A percentile compares a stretch with the other conserved stretches of the same genome.
Conservation (phyloP, 2,113 vertebrate species). For the Phalacrocorax aristotelis region DNA sequence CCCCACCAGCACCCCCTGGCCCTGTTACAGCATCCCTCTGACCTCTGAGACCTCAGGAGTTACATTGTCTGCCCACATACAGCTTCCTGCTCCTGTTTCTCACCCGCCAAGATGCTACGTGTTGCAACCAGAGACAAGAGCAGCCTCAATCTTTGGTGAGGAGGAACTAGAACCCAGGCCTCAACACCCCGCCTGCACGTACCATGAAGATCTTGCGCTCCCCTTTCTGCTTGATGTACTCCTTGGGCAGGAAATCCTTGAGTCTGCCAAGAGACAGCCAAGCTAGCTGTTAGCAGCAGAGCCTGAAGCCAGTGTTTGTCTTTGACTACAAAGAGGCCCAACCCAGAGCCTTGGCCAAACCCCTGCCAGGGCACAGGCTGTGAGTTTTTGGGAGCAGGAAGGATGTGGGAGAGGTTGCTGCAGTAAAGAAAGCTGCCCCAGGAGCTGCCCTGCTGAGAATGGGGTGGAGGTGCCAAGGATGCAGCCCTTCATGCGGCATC, state of each 20-base stretch:
- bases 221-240: conserved; percentile 97
- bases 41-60: neutral
- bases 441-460: neutral
- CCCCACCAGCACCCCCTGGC: rapidly evolving
- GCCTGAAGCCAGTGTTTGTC: neutral
- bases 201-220: conserved; percentile 97
- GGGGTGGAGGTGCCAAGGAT: neutral
- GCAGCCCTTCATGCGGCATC: neutral
- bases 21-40: neutral
- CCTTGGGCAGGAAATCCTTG: conserved; percentile 98
- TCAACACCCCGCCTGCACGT: neutral
- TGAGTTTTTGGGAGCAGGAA: neutral
- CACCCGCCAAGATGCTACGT: neutral
- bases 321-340: neutral
- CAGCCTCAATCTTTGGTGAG: neutral
- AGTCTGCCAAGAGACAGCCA: conserved; percentile 79
- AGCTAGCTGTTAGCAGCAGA: neutral
- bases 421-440: neutral
- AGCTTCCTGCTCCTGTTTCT: neutral
- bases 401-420: neutral
- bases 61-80: neutral
- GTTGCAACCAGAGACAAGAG: neutral
- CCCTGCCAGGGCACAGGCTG: neutral
- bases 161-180: neutral
- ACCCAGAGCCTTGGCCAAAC: neutral